Percentiles rank a stretch among this genome's conserved stretches.
Evolutionary conservation across 2,888 invertebrate genomes (phyloP).

Genomic region (Philaethria dido): DNA sequence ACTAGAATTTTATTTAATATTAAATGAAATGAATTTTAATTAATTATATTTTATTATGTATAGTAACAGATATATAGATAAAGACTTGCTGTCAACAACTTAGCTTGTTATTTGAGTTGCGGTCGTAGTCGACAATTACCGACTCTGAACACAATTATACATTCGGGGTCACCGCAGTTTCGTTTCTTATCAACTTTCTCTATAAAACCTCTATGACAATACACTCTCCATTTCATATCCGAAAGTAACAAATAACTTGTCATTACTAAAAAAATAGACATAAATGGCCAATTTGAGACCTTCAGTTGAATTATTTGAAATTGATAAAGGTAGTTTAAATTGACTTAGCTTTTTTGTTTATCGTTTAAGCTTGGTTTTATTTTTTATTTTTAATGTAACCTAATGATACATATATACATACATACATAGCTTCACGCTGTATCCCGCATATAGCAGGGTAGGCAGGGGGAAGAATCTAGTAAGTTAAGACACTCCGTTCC

Average conservation of each 20-base stretch:
- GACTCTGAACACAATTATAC: slow-evolving; percentile 13
- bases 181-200: slow-evolving; percentile 36
- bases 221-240: slow-evolving; percentile 31
- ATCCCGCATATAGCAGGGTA: no score
- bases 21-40: no score
- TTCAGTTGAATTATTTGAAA: slow-evolving; percentile 5
- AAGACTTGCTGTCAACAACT: not conserved
- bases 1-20: no score
- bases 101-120: slow-evolving; percentile 22
- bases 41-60: no score
- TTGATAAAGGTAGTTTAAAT: slow-evolving; percentile 11
- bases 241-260: slow-evolving; percentile 30
- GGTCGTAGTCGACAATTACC: slow-evolving; percentile 22
- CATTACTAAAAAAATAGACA: slow-evolving; percentile 20
- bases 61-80: not conserved
- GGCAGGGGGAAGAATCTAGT: no score
- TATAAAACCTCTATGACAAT: slow-evolving; percentile 34
- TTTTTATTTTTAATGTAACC: no score
- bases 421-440: no score
- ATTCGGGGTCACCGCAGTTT: slow-evolving; percentile 35
- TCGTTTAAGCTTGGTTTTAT: slow-evolving; percentile 2
- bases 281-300: slow-evolving; percentile 22
- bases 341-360: not conserved
- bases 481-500: no score
- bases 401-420: no score